Percentiles rank a stretch among this genome's conserved stretches.
Evolutionary conservation across 2,888 invertebrate species (phyloP).

Genomic region (Eristalis arbustorum): DNA sequence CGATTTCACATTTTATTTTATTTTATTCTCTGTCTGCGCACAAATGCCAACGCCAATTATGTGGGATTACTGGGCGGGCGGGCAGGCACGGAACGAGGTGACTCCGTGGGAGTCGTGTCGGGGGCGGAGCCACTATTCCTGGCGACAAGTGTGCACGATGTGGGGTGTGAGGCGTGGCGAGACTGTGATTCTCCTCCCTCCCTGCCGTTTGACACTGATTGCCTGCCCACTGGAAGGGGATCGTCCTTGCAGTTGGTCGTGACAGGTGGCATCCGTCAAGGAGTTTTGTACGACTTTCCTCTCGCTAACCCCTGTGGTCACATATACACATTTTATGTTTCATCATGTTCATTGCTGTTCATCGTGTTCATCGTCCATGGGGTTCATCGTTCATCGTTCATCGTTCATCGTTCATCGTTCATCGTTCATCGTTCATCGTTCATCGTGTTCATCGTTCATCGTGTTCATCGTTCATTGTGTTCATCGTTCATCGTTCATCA

Average conservation of each 20-base stretch:
- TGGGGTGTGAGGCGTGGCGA: background rate
- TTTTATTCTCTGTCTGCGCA: conserved; percentile 59
- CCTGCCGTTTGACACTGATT: background rate
- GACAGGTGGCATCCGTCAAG: too few species aligned
- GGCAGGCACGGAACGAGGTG: conserved; percentile 37
- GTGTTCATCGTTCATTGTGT: too few species aligned
- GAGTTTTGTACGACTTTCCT: too few species aligned
- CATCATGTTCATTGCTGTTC: background rate
- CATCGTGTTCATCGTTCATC: too few species aligned
- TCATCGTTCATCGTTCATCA: too few species aligned
- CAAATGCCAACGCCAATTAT: conserved; percentile 67
- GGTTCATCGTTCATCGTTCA: background rate
- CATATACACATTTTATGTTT: too few species aligned
- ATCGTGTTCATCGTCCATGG: background rate
- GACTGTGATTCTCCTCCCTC: background rate
- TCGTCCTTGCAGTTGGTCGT: too few species aligned
- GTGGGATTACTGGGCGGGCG: conserved; percentile 49
- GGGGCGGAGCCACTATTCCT: conserved; percentile 22
- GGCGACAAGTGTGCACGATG: conserved; percentile 3
- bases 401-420: background rate
- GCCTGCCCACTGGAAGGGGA: background rate
- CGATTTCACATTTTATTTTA: conserved; percentile 65
- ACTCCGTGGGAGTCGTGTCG: conserved; percentile 25
- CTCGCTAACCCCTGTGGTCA: too few species aligned
- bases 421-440: background rate